Evolutionary conservation across 1,140 invertebrate species (phyloP), one percentile per base, ranked within the genome.

Genomic region (Listronotus bonariensis): DNA sequence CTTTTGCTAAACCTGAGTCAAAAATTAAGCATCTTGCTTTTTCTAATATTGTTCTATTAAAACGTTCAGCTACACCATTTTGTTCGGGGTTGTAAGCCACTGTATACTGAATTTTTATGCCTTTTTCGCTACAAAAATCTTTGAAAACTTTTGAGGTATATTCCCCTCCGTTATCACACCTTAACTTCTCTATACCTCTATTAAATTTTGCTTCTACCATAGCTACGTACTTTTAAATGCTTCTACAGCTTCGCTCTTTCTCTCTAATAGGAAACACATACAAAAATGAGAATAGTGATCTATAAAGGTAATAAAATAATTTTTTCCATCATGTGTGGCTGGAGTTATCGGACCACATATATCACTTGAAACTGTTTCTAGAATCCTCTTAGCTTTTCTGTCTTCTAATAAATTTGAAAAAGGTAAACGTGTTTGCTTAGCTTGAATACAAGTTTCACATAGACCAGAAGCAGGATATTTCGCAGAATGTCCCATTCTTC

Each of bases 31-130:
- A 68, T 65, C 77, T 70, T 32, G 78, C 76, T 58, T 67, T 75
- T 15, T 80, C 76, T 3, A 75, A 53, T 6, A 82, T 55, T 6
- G 73, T 82, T 15, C 80, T 52, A 53, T 82, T 81, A 17, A 70
- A 68, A 46, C 78, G 58, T 70, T 82, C 81, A 9, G 75, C 71
- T 3, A 26, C 20, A 5, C 80, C 80, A 72, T 83, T 82, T 59
- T 77, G 74, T 61, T 78, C 60, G 34, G 80, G 77, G 18, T 74
- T 72, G 41, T 80, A 76, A n/a, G 68, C 46, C 8, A 70, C 55
- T 9, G 70, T 73, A 51, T 69, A 64, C 52, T 67, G 20, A 10
- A 49, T 32, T 26, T 31, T 40, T 10, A 74, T 75, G 41, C 75
- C 75, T 46, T 67, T 69, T 41, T 64, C 9, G 41, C 55, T 26